Conservation (phyloP, 2,113 vertebrate species). For the Sinosuthora webbiana region DNA sequence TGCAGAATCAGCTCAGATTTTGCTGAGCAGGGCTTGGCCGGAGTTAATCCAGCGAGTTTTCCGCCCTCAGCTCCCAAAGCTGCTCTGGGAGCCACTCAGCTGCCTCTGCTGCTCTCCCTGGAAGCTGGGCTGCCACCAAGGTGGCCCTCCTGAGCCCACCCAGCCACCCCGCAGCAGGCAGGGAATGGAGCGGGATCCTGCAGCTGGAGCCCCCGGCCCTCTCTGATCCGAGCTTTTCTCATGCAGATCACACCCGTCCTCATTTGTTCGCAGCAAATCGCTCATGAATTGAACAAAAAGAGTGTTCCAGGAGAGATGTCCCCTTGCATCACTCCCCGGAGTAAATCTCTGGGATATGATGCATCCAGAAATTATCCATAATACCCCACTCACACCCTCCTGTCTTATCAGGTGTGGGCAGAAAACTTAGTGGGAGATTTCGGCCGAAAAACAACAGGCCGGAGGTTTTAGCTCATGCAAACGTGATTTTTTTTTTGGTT, state of each 20-base stretch:
- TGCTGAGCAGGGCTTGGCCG: not conserved
- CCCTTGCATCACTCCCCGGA: not conserved
- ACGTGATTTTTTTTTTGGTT: not conserved
- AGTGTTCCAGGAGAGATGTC: not conserved
- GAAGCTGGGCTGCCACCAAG: not conserved
- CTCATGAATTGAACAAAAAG: not conserved
- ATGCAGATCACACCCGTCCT: not conserved
- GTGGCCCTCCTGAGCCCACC: not conserved
- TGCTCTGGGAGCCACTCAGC: not conserved
- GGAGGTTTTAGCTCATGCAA: not conserved
- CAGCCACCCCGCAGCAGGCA: not conserved
- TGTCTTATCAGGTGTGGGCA: not conserved
- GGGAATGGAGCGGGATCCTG: not conserved
- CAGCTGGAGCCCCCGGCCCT: not conserved
- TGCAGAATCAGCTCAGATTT: not conserved
- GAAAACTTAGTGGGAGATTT: not conserved
- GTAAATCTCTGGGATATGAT: not conserved
- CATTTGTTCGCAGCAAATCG: not conserved
- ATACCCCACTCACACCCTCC: not conserved
- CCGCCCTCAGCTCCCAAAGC: not conserved
- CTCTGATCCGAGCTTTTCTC: not conserved
- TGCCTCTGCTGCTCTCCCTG: not conserved
- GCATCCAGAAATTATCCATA: not conserved
- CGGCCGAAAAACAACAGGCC: not conserved
- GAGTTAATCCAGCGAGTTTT: not conserved